Conservation (phyloP, 1,140 invertebrate species). For the Procambarus virginalis region DNA sequence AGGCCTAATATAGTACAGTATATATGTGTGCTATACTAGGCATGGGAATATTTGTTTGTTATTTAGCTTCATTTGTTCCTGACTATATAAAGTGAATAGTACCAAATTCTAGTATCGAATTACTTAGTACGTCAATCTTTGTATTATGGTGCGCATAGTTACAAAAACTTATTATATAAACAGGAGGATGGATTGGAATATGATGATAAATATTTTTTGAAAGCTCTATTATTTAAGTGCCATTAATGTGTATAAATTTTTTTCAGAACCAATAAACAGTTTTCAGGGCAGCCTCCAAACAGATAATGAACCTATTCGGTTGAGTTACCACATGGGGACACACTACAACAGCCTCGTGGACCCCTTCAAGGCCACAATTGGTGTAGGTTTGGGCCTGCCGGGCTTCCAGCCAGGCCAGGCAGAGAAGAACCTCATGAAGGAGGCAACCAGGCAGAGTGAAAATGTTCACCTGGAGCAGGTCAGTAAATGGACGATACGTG, state of each 20-base stretch:
- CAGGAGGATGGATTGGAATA: too few relatives aligned
- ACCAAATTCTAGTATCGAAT: too few relatives aligned
- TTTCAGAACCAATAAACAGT: conserved; percentile 90
- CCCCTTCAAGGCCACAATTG: conserved; percentile 82
- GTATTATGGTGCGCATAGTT: too few relatives aligned
- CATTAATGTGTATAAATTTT: not conserved
- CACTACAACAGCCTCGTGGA: conserved; percentile 95
- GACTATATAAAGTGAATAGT: too few relatives aligned
- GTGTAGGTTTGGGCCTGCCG: conserved; percentile 82
- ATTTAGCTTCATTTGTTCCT: too few relatives aligned
- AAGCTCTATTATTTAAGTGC: too few relatives aligned
- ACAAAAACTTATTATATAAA: too few relatives aligned
- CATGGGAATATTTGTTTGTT: too few relatives aligned
- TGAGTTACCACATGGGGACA: conserved; percentile 91
- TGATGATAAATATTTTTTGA: too few relatives aligned
- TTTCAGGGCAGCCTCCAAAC: conserved; percentile 84
- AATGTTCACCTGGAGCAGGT: conserved; percentile 89
- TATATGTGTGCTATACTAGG: too few relatives aligned
- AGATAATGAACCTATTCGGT: conserved; percentile 85
- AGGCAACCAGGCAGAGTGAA: conserved; percentile 88
- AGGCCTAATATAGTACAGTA: too few relatives aligned
- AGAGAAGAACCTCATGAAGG: conserved; percentile 84
- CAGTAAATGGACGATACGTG: not conserved
- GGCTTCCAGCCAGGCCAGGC: conserved; percentile 87
- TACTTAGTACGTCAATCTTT: too few relatives aligned